Evolutionary conservation across 1,140 invertebrate species (phyloP).

Genomic region (Elymnias hypermnestra): DNA sequence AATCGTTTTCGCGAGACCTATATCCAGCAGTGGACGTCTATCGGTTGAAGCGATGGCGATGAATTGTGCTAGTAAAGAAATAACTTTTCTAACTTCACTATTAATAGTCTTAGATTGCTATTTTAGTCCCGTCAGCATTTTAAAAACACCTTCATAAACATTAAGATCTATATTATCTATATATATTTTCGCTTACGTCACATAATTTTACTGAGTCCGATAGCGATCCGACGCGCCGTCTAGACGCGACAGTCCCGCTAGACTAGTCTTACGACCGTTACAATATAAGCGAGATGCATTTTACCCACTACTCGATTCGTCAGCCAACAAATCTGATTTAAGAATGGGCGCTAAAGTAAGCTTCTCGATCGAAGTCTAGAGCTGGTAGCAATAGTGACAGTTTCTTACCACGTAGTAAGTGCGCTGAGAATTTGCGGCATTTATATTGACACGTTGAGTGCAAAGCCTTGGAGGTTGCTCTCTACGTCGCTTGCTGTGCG

Average conservation of each 20-base stretch:
- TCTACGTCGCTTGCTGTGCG: not conserved
- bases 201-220: slow-evolving; percentile 60
- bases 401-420: slow-evolving; percentile 27
- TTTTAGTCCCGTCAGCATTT: too few species aligned
- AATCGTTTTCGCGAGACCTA: too few species aligned
- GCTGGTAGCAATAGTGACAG: slow-evolving; percentile 28
- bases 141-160: not conserved
- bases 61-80: too few species aligned
- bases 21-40: too few species aligned
- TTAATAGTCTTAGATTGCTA: too few species aligned
- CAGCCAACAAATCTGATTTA: slow-evolving; percentile 45
- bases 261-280: slow-evolving; percentile 49
- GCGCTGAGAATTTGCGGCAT: slow-evolving; percentile 22
- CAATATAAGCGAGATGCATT: slow-evolving; percentile 20
- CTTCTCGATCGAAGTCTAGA: slow-evolving; percentile 38
- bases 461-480: slow-evolving; percentile 11
- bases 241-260: slow-evolving; percentile 59
- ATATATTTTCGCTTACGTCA: slow-evolving; percentile 38
- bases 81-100: too few species aligned
- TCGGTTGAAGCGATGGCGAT: too few species aligned
- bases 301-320: slow-evolving; percentile 32
- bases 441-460: slow-evolving; percentile 29
- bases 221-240: slow-evolving; percentile 60
- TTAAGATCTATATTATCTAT: slow-evolving; percentile 5
- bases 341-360: slow-evolving; percentile 36